phyloP scores from a whole-genome alignment of 2,888 invertebrate species.

The Amblyjoppa fuscipennis region DNA sequence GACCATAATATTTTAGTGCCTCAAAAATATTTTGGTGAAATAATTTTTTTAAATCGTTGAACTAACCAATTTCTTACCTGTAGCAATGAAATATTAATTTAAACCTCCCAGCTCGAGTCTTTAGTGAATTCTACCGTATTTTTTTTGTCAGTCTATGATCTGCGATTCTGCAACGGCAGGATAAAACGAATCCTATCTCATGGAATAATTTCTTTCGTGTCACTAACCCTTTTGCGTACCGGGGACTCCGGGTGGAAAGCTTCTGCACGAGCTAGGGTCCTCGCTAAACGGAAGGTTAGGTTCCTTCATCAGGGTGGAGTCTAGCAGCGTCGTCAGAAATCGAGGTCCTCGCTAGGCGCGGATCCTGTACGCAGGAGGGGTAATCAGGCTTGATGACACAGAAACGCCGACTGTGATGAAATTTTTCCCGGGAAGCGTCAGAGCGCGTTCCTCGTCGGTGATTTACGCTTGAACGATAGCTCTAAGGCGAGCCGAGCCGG shows the following conservation, averaged over 20 bases:
- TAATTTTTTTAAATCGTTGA: no score
- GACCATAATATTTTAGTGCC: no score
- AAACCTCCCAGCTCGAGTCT: no score
- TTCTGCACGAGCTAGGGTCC: no score
- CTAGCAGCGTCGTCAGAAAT: neutral
- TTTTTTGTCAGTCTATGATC: no score
- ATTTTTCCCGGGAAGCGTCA: neutral
- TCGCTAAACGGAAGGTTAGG: neutral
- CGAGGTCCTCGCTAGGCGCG: neutral
- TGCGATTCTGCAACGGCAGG: no score
- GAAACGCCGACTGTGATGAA: neutral
- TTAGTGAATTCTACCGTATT: no score
- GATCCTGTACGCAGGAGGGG: neutral
- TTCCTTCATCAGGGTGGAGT: neutral
- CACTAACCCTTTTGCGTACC: neutral
- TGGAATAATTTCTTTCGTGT: neutral
- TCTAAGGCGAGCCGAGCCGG: constrained; percentile 36
- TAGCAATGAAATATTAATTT: no score
- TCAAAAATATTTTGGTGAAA: no score
- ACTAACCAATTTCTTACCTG: no score
- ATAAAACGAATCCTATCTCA: no score
- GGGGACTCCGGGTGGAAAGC: neutral
- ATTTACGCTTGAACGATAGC: neutral
- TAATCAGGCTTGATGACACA: neutral
- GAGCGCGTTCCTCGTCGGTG: neutral